Percentiles rank a stretch among this genome's conserved stretches.
Evolutionary conservation across 2,113 vertebrate genomes (phyloP).

Genomic region (Vireo altiloquus): DNA sequence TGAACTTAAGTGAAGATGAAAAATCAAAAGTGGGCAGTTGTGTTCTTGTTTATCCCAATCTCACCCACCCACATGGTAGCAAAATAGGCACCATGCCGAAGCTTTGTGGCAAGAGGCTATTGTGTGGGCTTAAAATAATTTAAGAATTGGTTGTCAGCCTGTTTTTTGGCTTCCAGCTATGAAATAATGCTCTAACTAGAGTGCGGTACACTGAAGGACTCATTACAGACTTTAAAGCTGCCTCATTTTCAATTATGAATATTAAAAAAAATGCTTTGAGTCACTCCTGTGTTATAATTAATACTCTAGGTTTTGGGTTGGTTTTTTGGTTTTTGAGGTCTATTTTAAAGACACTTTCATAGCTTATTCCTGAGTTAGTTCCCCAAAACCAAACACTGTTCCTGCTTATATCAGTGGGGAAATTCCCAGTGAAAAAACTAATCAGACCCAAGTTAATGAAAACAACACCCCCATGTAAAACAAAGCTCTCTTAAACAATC

Average conservation of each 20-base stretch:
- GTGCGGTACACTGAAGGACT: background rate
- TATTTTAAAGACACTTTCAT: conserved; percentile 19
- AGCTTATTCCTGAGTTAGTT: background rate
- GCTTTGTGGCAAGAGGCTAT: conserved; percentile 47
- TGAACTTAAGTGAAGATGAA: background rate
- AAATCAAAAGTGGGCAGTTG: conserved; percentile 39
- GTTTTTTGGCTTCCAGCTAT: conserved; percentile 28
- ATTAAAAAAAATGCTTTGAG: background rate
- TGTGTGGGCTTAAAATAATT: conserved; percentile 51
- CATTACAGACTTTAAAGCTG: background rate
- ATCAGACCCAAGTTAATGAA: conserved; percentile 33
- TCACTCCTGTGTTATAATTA: background rate
- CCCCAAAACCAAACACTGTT: conserved; percentile 22
- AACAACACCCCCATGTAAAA: background rate
- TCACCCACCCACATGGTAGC: conserved; percentile 27
- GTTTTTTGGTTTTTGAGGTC: background rate
- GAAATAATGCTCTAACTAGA: background rate
- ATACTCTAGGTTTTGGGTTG: background rate
- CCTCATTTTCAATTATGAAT: conserved; percentile 27
- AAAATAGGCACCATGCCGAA: conserved; percentile 30
- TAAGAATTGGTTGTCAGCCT: conserved; percentile 32
- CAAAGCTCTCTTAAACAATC: conserved; percentile 19
- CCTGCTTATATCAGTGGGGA: conserved; percentile 47
- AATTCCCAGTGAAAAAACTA: conserved; percentile 46
- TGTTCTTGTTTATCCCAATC: conserved; percentile 44